Conservation (phyloP, 2,113 vertebrate species). For the Solenodon paradoxus region DNA sequence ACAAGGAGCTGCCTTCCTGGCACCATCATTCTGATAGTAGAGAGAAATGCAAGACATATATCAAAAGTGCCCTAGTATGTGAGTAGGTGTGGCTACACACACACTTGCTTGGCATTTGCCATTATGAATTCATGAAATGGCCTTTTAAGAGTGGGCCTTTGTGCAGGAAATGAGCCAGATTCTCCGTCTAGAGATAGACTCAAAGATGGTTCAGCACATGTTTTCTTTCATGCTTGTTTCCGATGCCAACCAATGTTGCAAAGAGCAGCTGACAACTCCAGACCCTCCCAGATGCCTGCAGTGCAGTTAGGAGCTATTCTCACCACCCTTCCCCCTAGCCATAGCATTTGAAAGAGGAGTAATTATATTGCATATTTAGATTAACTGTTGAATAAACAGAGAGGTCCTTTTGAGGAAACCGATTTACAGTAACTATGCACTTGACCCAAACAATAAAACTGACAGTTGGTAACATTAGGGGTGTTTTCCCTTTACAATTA, state of each 20-base stretch:
- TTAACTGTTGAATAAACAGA: neutral
- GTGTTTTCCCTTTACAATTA: neutral
- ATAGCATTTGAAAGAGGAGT: neutral
- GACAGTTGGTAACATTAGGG: neutral
- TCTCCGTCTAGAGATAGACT: neutral
- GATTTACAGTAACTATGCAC: neutral
- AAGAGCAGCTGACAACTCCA: neutral
- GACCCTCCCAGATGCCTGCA: neutral
- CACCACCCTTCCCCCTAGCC: no score
- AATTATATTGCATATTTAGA: neutral
- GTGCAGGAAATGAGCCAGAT: neutral
- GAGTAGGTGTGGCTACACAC: neutral
- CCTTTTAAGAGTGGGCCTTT: neutral
- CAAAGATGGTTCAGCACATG: neutral
- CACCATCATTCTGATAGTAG: neutral
- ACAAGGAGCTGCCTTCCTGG: neutral
- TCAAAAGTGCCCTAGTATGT: neutral
- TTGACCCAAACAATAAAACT: neutral
- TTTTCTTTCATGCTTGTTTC: neutral
- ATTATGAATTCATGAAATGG: neutral
- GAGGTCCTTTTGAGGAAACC: neutral
- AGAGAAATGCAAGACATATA: neutral
- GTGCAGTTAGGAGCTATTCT: neutral
- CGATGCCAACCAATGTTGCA: neutral
- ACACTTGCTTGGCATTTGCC: neutral